Evolutionary conservation across 2,888 invertebrate species (phyloP).

Genomic region (Monochamus alternatus): DNA sequence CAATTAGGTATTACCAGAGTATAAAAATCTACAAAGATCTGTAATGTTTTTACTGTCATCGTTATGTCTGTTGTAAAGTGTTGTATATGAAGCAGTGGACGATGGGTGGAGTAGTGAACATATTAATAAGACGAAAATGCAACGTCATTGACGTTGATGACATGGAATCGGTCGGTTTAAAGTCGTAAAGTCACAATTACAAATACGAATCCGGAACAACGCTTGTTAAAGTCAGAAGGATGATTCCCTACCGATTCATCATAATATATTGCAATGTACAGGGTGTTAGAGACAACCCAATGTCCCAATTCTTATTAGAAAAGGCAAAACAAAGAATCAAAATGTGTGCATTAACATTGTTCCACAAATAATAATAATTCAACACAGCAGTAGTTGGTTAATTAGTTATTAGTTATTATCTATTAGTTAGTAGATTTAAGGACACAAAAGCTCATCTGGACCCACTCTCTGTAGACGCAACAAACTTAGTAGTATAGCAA

Average conservation of each 20-base stretch:
- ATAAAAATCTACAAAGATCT: conserved; percentile 32
- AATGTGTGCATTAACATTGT: background rate
- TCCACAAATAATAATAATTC: too few relatives aligned
- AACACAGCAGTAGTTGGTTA: too few relatives aligned
- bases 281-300: conserved; percentile 23
- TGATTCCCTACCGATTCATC: conserved; percentile 46
- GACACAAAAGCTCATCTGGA: too few relatives aligned
- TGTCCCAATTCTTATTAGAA: too few relatives aligned
- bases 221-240: conserved; percentile 52
- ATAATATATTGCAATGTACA: conserved; percentile 34
- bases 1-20: background rate
- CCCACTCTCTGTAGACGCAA: conserved; percentile 30
- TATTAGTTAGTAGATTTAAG: too few relatives aligned
- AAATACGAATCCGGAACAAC: conserved; percentile 59
- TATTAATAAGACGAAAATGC: conserved; percentile 66
- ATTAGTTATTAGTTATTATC: too few relatives aligned
- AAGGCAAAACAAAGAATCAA: background rate
- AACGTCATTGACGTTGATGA: conserved; percentile 67
- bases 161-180: conserved; percentile 57
- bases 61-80: conserved; percentile 51
- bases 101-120: conserved; percentile 62
- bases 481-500: conserved; percentile 27
- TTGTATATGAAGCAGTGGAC: conserved; percentile 49
- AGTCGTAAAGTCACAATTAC: conserved; percentile 49
- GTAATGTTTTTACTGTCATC: conserved; percentile 35